Evolutionary conservation across 92 coral and sea anemone genomes (phyloP).

Genomic region (Bergia puertoricense): DNA sequence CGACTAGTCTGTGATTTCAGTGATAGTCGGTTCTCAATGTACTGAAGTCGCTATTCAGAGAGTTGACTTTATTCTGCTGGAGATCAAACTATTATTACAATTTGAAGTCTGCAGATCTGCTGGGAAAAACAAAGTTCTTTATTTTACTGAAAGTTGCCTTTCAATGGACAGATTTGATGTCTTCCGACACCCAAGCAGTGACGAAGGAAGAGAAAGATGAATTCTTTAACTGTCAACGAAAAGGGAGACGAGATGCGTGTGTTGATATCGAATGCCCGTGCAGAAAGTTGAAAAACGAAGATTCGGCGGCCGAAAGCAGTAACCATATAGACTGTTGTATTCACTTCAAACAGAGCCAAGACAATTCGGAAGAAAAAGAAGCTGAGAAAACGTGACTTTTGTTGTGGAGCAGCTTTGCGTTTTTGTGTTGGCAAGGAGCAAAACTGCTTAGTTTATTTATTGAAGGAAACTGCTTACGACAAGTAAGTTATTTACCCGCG

Average conservation of each 20-base stretch:
- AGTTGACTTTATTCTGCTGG: neutral
- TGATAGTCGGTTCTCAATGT: neutral
- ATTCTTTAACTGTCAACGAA: slow-evolving; percentile 20
- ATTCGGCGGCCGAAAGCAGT: neutral
- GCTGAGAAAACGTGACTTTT: slow-evolving; percentile 6
- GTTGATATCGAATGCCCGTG: slow-evolving; percentile 34
- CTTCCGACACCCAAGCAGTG: slow-evolving; percentile 26
- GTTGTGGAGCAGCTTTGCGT: neutral
- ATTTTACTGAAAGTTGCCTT: slow-evolving; percentile 5
- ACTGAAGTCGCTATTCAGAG: neutral
- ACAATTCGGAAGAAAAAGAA: neutral
- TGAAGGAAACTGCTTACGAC: neutral
- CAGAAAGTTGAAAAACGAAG: slow-evolving; percentile 16
- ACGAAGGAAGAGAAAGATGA: slow-evolving; percentile 26
- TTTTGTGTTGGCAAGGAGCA: slow-evolving; percentile 26
- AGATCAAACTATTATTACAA: neutral
- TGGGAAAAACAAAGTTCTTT: neutral
- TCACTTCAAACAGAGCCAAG: slow-evolving; percentile 25
- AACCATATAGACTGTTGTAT: slow-evolving; percentile 6
- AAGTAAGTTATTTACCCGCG: neutral
- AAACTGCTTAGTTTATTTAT: neutral
- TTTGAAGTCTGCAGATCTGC: neutral
- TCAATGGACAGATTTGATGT: slow-evolving; percentile 46
- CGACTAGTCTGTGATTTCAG: neutral
- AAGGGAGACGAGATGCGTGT: slow-evolving; percentile 30